Percentiles rank a stretch among this genome's conserved stretches.
phyloP scores from a whole-genome alignment of 2,888 invertebrate genomes.

The Atrina japonica region DNA sequence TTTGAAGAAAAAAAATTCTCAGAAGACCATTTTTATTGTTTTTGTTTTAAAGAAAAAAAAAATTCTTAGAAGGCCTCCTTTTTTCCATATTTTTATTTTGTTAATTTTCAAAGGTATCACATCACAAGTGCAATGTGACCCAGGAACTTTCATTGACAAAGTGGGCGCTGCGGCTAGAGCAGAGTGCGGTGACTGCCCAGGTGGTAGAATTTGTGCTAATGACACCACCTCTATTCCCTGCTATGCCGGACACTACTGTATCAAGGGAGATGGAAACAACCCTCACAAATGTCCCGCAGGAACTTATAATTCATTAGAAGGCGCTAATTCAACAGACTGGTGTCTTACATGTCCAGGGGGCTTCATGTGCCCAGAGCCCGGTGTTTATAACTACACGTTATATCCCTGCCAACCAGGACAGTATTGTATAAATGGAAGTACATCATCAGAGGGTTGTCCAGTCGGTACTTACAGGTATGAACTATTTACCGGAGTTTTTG shows the following conservation, averaged over 20 bases:
- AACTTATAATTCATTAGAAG: constrained; percentile 71
- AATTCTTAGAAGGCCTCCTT: too few species aligned
- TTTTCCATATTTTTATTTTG: too few species aligned
- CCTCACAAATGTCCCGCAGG: constrained; percentile 60
- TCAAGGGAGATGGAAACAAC: constrained; percentile 51
- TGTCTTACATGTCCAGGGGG: constrained; percentile 76
- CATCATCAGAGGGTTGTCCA: constrained; percentile 72
- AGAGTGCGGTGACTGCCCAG: constrained; percentile 76
- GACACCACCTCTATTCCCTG: constrained; percentile 75
- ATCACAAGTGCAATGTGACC: constrained; percentile 63
- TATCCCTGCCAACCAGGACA: constrained; percentile 76
- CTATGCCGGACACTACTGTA: constrained; percentile 74
- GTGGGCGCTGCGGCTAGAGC: constrained; percentile 68
- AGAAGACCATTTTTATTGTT: too few species aligned
- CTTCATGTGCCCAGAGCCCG: constrained; percentile 73
- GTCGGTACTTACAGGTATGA: constrained; percentile 76
- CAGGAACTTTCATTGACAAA: constrained; percentile 70
- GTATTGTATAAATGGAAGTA: constrained; percentile 75
- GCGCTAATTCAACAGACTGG: constrained; percentile 64
- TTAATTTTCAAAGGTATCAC: constrained; percentile 62
- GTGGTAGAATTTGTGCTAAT: constrained; percentile 76
- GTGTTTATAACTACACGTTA: constrained; percentile 65
- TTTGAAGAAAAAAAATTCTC: too few species aligned
- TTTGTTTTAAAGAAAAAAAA: too few species aligned
- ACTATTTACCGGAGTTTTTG: too few species aligned